These are phyloP conservation scores for Apodemia mormo DNA, from an alignment of 2,888 invertebrate genomes.

Conservation along the genomic window DNA sequence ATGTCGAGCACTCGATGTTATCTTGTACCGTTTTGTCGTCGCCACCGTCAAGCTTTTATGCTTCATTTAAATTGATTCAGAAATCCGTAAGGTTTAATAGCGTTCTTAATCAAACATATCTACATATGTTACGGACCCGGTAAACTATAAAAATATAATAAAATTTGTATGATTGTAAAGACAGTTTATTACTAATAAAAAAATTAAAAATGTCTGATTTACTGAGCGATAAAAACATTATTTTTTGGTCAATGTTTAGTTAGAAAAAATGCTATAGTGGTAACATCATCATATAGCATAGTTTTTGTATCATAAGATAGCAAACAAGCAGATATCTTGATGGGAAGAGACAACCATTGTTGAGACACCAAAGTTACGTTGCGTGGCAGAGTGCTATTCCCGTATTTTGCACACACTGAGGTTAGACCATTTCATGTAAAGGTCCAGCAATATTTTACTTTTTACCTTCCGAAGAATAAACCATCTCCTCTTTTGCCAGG, in stretches of 20 bases:
- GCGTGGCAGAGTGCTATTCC: too few species aligned
- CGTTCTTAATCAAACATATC: slow-evolving; percentile 13
- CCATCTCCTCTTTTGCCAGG: too few species aligned
- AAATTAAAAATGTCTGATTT: not conserved
- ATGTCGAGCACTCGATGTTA: slow-evolving; percentile 50
- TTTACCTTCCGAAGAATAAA: too few species aligned
- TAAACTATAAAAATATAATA: slow-evolving; percentile 18
- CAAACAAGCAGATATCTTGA: too few species aligned
- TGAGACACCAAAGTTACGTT: too few species aligned
- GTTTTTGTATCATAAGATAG: too few species aligned
- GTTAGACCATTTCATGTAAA: too few species aligned
- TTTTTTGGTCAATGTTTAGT: not conserved
- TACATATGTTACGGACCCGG: slow-evolving; percentile 3
- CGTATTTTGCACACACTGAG: too few species aligned
- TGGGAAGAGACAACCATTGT: too few species aligned
- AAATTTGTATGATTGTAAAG: not conserved
- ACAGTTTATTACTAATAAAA: slow-evolving; percentile 11
- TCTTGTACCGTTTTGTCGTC: slow-evolving; percentile 49
- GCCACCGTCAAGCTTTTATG: slow-evolving; percentile 40
- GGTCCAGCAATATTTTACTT: too few species aligned
- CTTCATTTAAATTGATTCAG: slow-evolving; percentile 26
- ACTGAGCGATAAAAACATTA: not conserved
- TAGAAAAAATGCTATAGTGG: not conserved
- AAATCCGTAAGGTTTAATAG: slow-evolving; percentile 11
- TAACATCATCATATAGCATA: too few species aligned